A percentile compares a stretch with the other conserved stretches of the same genome.
Conservation (phyloP, 2,888 invertebrate genomes). For the Cynaeus angustus region DNA sequence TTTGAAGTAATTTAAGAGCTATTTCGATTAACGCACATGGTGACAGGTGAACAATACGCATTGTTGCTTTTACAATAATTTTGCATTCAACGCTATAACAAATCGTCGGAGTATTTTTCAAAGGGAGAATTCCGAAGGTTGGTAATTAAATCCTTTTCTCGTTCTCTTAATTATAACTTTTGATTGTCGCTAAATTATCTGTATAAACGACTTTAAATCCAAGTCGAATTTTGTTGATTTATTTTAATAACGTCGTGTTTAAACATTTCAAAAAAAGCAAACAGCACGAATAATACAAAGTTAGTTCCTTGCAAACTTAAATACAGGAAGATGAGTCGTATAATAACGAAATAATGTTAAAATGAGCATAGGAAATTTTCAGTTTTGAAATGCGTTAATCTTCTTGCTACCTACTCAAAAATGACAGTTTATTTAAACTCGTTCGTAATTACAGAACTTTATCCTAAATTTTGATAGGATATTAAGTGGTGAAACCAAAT, state of each 20-base stretch:
- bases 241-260: constrained; percentile 29
- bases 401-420: no score
- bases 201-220: constrained; percentile 26
- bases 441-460: no score
- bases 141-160: background rate
- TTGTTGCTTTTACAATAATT: no score
- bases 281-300: constrained; percentile 27
- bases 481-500: background rate
- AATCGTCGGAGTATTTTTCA: no score
- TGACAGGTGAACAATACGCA: constrained; percentile 4
- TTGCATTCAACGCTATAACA: no score
- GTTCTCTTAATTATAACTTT: constrained; percentile 17
- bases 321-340: constrained; percentile 20
- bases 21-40: constrained; percentile 4
- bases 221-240: constrained; percentile 25
- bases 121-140: no score
- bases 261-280: constrained; percentile 30
- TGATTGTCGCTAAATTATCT: constrained; percentile 18
- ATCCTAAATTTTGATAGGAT: constrained; percentile 3
- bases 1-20: constrained; percentile 10
- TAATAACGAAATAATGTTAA: constrained; percentile 22
- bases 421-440: no score
- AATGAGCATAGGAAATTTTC: constrained; percentile 12
- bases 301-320: constrained; percentile 37
- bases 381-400: background rate